These are phyloP conservation scores for Romanogobio albipinnatus DNA, from an alignment of 2,113 vertebrate genomes.

Conservation along the genomic window DNA sequence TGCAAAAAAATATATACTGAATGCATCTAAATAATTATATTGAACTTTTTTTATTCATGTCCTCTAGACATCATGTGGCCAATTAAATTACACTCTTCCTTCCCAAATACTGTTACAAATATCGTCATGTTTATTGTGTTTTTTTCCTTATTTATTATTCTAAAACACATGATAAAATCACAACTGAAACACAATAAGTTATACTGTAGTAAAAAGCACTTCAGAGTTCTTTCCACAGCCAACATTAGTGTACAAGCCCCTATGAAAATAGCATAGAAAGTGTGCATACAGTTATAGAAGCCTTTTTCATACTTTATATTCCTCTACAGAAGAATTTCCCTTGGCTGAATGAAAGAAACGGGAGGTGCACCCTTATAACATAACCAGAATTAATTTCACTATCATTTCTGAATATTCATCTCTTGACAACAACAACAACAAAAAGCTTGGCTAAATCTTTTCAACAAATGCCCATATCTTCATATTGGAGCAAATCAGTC, in stretches of 20 bases:
- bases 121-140: not conserved
- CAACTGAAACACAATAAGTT: slow-evolving; percentile 79
- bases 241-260: slow-evolving; percentile 76
- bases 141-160: slow-evolving; percentile 57
- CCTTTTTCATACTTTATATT: slow-evolving; percentile 39
- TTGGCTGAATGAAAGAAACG: slow-evolving; percentile 65
- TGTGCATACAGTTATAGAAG: slow-evolving; percentile 66
- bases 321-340: slow-evolving; percentile 62
- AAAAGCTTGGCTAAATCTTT: slow-evolving; percentile 50
- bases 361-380: slow-evolving; percentile 43
- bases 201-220: slow-evolving; percentile 80
- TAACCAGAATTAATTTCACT: slow-evolving; percentile 38
- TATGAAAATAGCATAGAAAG: slow-evolving; percentile 83
- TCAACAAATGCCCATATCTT: slow-evolving; percentile 38
- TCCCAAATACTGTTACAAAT: slow-evolving; percentile 29
- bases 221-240: slow-evolving; percentile 70
- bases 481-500: slow-evolving; percentile 51
- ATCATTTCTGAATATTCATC: slow-evolving; percentile 33
- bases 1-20: not conserved
- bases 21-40: not conserved
- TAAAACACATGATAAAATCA: slow-evolving; percentile 58
- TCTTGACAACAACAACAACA: slow-evolving; percentile 17
- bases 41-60: not conserved
- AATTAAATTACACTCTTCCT: not conserved
- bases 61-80: slow-evolving; percentile 16